Evolutionary conservation across 1,140 invertebrate species (phyloP).

Genomic region (Cotesia chilonis): DNA sequence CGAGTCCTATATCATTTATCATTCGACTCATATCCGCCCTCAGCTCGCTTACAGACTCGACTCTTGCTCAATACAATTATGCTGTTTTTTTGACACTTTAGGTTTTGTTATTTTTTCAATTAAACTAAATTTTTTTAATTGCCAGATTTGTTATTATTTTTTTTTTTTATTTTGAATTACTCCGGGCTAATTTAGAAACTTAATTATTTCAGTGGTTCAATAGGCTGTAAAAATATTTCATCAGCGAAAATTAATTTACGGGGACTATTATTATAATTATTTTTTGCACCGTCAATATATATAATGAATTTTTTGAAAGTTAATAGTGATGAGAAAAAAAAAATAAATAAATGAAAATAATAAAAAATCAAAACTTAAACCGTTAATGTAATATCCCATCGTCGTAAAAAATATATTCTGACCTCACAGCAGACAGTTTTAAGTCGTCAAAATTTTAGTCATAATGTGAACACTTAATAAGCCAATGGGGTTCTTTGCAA

Average conservation of each 20-base stretch:
- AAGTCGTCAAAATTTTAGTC: constrained; percentile 18
- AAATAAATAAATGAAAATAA: background rate
- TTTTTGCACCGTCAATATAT: too few species aligned
- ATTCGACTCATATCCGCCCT: constrained; percentile 51
- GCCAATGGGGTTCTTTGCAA: background rate
- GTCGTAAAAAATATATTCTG: constrained; percentile 8
- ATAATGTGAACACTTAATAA: constrained; percentile 5
- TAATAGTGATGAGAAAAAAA: constrained; percentile 1
- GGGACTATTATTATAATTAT: too few species aligned
- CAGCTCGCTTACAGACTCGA: constrained; percentile 8
- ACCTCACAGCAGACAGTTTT: constrained; percentile 1
- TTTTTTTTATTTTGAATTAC: too few species aligned
- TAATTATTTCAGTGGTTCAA: too few species aligned
- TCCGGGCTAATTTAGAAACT: too few species aligned
- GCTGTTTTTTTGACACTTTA: background rate
- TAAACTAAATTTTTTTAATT: too few species aligned
- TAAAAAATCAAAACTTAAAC: background rate
- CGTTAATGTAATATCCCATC: constrained; percentile 3
- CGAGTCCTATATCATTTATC: constrained; percentile 61
- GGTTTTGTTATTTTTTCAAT: too few species aligned
- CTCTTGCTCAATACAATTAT: constrained; percentile 1
- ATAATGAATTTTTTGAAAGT: too few species aligned
- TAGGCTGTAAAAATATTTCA: too few species aligned
- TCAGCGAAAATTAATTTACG: too few species aligned
- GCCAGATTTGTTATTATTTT: too few species aligned